A percentile compares a stretch with the other conserved stretches of the same genome.
Conservation (phyloP, 2,113 vertebrate genomes). For the Pseudonaja textilis region DNA sequence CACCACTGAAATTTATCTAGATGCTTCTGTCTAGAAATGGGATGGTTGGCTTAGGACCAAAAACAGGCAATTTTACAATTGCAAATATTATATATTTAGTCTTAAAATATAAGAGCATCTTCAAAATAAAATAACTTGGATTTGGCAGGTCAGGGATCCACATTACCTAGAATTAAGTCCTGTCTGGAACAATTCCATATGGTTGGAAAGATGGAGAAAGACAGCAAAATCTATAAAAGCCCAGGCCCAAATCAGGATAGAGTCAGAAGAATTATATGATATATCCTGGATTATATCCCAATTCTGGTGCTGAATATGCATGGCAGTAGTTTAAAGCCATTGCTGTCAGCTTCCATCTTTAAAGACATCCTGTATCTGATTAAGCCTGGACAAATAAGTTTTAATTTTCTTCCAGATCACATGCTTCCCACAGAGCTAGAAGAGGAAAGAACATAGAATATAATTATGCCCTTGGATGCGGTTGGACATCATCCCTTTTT, state of each 20-base stretch:
- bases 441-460: background rate
- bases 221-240: background rate
- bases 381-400: background rate
- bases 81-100: background rate
- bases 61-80: background rate
- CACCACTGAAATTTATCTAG: background rate
- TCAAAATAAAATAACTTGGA: background rate
- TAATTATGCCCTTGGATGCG: background rate
- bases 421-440: background rate
- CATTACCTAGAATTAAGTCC: background rate
- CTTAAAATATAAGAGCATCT: background rate
- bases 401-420: background rate
- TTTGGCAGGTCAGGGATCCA: background rate
- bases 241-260: background rate
- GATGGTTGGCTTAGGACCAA: background rate
- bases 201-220: background rate
- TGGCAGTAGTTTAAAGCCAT: background rate
- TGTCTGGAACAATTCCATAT: background rate
- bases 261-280: background rate
- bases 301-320: background rate
- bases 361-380: background rate
- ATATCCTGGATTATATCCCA: background rate
- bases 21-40: background rate
- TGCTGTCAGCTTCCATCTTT: background rate
- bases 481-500: background rate